A percentile compares a stretch with the other conserved stretches of the same genome.
Evolutionary conservation across 2,113 vertebrate genomes (phyloP).

Genomic region (Ceyx melanurus): DNA sequence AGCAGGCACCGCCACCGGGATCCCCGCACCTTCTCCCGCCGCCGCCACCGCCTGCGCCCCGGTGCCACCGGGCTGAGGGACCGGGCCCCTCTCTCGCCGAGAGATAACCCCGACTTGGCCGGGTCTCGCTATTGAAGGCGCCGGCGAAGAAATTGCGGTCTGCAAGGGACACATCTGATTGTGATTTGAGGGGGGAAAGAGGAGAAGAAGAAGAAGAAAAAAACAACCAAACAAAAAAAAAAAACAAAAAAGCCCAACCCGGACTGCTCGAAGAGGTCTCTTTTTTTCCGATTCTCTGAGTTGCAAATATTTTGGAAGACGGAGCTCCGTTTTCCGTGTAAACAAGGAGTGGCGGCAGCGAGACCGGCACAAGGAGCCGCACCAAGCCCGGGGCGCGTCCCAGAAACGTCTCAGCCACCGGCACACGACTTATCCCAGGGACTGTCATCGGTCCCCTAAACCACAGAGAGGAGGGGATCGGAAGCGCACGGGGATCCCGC

Average conservation of each 20-base stretch:
- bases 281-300: neutral
- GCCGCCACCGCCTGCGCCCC: neutral
- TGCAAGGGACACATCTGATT: slow-evolving; percentile 23
- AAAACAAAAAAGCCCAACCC: neutral
- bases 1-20: neutral
- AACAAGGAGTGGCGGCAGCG: neutral
- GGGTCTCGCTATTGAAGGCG: neutral
- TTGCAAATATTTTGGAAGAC: slow-evolving; percentile 28
- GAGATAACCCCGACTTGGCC: neutral
- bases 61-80: neutral
- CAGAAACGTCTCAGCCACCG: too few species aligned
- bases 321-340: neutral
- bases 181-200: neutral
- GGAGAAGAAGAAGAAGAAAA: neutral
- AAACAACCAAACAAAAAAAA: too few species aligned
- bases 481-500: neutral
- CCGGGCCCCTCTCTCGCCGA: neutral
- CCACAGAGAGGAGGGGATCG: neutral
- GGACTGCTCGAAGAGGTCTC: neutral
- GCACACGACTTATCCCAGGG: neutral
- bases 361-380: neutral
- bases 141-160: neutral
- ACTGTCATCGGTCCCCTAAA: neutral
- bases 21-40: neutral
- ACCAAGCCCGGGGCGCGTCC: neutral